Evolutionary conservation across 2,888 invertebrate genomes (phyloP).

Genomic region (Cantharis flavilabris): DNA sequence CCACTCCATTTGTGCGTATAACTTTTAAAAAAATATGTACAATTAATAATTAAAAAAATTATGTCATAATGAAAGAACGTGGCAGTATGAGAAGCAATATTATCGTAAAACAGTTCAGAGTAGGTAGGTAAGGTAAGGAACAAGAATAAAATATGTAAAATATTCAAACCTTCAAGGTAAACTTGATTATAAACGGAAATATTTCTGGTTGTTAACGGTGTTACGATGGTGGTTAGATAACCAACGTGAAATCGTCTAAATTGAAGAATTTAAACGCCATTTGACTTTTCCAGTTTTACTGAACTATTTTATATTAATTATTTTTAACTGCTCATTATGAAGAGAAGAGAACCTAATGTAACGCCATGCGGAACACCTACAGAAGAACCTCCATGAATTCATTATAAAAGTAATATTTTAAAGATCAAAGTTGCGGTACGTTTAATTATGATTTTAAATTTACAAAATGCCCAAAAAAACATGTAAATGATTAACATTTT

Average conservation of each 20-base stretch:
- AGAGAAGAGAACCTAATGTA: background rate
- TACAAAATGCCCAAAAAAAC: background rate
- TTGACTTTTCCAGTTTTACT: background rate
- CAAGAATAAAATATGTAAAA: conserved; percentile 9
- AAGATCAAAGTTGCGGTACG: background rate
- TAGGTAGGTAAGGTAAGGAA: background rate
- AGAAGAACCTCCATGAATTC: background rate
- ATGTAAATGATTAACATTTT: background rate
- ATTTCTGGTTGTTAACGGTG: background rate
- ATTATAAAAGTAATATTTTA: background rate
- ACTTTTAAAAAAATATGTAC: background rate
- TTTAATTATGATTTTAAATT: background rate
- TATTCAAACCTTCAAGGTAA: conserved; percentile 14
- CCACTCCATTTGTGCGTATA: background rate
- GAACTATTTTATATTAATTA: too few species aligned
- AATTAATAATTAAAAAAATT: background rate
- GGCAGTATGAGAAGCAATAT: background rate
- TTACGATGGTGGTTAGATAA: background rate
- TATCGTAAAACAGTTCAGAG: background rate
- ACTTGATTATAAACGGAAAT: conserved; percentile 9
- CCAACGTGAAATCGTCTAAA: background rate
- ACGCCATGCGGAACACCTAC: background rate
- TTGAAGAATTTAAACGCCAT: background rate
- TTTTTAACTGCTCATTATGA: background rate
- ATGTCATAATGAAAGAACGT: background rate